Evolutionary conservation across 2,797 vertebrate species (phyloP).

Genomic region (Amniataba percoides): DNA sequence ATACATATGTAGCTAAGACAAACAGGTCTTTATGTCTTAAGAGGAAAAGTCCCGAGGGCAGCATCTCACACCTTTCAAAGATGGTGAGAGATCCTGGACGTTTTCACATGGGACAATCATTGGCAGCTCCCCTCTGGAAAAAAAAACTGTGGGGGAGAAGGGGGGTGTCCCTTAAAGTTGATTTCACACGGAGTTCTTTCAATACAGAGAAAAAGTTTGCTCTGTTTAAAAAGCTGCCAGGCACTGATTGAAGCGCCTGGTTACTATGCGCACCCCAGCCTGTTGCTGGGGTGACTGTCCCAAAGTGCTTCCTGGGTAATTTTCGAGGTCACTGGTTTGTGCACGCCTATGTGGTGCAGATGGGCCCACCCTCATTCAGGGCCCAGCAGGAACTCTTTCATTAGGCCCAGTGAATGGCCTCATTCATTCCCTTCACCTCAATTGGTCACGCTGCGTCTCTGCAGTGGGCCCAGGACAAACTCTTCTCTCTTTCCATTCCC

Average conservation of each 20-base stretch:
- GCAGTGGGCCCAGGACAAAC: conserved; percentile 83
- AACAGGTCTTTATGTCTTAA: conserved; percentile 60
- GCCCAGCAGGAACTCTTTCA: conserved; percentile 86
- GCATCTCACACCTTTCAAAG: conserved; percentile 66
- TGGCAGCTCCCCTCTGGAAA: conserved; percentile 55
- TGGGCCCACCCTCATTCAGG: conserved; percentile 85
- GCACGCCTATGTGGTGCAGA: conserved; percentile 87
- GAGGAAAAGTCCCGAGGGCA: conserved; percentile 49
- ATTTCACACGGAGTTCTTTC: conserved; percentile 83
- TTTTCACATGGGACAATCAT: conserved; percentile 77
- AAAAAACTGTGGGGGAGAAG: conserved; percentile 25
- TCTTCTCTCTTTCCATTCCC: conserved; percentile 76
- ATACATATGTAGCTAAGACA: conserved; percentile 51
- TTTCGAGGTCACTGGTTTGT: conserved; percentile 89
- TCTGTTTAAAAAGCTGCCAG: conserved; percentile 81
- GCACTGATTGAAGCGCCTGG: conserved; percentile 83
- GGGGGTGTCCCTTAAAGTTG: conserved; percentile 70
- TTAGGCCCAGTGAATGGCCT: conserved; percentile 84
- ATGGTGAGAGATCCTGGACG: conserved; percentile 53
- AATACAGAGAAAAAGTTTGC: conserved; percentile 74
- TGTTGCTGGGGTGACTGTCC: conserved; percentile 87
- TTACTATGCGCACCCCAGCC: conserved; percentile 85
- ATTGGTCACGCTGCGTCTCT: conserved; percentile 84
- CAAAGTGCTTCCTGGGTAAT: conserved; percentile 89
- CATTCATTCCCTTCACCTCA: conserved; percentile 86